Base-by-base conservation (phyloP, 2,888 invertebrate genomes). In the Tinea semifulvella region DNA sequence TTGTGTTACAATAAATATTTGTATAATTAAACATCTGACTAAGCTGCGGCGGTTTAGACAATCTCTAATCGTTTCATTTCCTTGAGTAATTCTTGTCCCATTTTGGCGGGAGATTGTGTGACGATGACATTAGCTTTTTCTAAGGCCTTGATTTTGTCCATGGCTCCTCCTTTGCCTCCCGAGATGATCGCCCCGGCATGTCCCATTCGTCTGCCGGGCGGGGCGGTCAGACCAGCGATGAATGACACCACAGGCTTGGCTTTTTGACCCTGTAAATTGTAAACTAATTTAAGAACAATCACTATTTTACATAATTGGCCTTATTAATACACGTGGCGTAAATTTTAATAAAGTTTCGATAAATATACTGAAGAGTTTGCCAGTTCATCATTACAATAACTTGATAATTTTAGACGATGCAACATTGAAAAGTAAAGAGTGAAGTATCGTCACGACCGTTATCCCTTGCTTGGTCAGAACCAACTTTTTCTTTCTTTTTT, bases 101-200 rank as follows among this genome's bases (percentile, higher is more conserved):
- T 94, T 81, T 96, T 92, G 51, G 98, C 98, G 10, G 97, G 98
- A 54, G 96, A 97, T 74, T 91, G 90, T 26, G 96, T 94, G 8
- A 98, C 97, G 59, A 94, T 89, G 16, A 97, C 98, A 56, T 95
- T 94, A 52, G 97, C 97, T 46, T 89, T 90, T 77, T 92, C 91
- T 50, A 99, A 80, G 47, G 99, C 97, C 58, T 92, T 90, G 54
- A 99, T 99, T 83, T 99, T 99, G 65, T 97, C 98, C 77, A 93
- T 90, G 47, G 99, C 99, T 45, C 96, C 97, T 51, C 99, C 98
- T 71, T 98, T 98, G 42, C 98, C 98, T 11, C 98, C 98, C 1
- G 98, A 95, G 65, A 99, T 98, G 60, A 99, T 99, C 52, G 99
- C 99, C 54, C 99, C 99, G 48, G 99, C 99, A 70, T 99, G 99